Evolutionary conservation across 2,797 vertebrate species (phyloP).

Genomic region (Pseudochromis fuscus): DNA sequence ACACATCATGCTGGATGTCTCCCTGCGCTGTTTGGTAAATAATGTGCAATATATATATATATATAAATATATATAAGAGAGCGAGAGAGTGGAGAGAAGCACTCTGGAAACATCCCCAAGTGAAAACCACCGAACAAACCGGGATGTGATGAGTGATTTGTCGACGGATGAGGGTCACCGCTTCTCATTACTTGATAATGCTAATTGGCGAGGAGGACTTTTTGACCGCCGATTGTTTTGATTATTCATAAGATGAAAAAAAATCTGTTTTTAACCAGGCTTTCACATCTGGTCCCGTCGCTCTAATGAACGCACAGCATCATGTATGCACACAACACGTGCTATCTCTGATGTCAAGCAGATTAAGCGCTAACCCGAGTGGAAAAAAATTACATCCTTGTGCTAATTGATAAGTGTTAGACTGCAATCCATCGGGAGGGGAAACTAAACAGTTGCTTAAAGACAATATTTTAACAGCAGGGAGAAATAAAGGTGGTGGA

Average conservation of each 20-base stretch:
- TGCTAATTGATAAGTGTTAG: background rate
- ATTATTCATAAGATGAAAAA: conserved; percentile 49
- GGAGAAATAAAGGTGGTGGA: background rate
- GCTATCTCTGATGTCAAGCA: background rate
- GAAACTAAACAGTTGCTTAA: background rate
- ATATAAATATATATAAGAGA: conserved; percentile 11
- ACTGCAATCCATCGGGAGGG: background rate
- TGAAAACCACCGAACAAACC: conserved; percentile 34
- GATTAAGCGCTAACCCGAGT: background rate
- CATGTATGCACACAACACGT: background rate
- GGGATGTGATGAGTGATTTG: conserved; percentile 63
- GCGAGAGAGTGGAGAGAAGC: background rate
- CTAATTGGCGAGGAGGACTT: conserved; percentile 54
- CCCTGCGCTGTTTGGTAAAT: conserved; percentile 74
- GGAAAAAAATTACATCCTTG: background rate
- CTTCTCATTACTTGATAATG: conserved; percentile 73
- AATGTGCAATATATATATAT: conserved; percentile 49
- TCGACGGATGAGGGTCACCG: conserved; percentile 52
- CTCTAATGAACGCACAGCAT: background rate
- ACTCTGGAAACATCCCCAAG: conserved; percentile 57
- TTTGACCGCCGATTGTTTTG: conserved; percentile 34
- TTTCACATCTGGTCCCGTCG: background rate
- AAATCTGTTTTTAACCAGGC: background rate
- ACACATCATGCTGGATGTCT: conserved; percentile 80
- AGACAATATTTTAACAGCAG: background rate